Evolutionary conservation across 2,888 invertebrate genomes (phyloP).

Genomic region (Argyresthia goedartella): DNA sequence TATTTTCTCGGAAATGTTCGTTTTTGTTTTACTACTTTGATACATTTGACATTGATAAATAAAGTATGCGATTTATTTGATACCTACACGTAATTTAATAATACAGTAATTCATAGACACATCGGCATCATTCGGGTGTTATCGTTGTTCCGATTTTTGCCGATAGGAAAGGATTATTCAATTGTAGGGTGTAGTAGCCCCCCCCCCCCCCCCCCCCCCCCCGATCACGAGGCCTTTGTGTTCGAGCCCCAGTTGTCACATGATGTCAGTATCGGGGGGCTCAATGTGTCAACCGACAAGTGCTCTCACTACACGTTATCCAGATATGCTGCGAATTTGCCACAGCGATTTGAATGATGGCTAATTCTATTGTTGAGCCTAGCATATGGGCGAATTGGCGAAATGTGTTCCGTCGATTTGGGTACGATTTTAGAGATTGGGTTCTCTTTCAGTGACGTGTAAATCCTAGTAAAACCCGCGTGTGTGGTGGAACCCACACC

Average conservation of each 20-base stretch:
- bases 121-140: too few species aligned
- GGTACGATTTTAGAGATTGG: too few species aligned
- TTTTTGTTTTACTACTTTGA: too few species aligned
- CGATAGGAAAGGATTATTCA: background rate
- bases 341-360: slow-evolving; percentile 60
- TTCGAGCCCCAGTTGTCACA: slow-evolving; percentile 57
- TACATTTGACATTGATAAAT: too few species aligned
- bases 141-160: background rate
- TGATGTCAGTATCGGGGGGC: slow-evolving; percentile 64
- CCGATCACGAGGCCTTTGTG: slow-evolving; percentile 56
- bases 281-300: slow-evolving; percentile 60
- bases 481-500: too few species aligned
- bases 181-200: slow-evolving; percentile 43
- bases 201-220: too few species aligned
- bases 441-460: too few species aligned
- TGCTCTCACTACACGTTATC: slow-evolving; percentile 61
- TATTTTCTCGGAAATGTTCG: too few species aligned
- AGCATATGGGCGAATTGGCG: slow-evolving; percentile 60
- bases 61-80: too few species aligned
- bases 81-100: too few species aligned
- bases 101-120: too few species aligned
- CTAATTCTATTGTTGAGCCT: slow-evolving; percentile 65
- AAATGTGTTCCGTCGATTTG: slow-evolving; percentile 1
- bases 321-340: slow-evolving; percentile 51
- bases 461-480: too few species aligned